These are phyloP conservation scores for Plagodis pulveraria DNA, from an alignment of 2,888 invertebrate genomes.

Conservation along the genomic window DNA sequence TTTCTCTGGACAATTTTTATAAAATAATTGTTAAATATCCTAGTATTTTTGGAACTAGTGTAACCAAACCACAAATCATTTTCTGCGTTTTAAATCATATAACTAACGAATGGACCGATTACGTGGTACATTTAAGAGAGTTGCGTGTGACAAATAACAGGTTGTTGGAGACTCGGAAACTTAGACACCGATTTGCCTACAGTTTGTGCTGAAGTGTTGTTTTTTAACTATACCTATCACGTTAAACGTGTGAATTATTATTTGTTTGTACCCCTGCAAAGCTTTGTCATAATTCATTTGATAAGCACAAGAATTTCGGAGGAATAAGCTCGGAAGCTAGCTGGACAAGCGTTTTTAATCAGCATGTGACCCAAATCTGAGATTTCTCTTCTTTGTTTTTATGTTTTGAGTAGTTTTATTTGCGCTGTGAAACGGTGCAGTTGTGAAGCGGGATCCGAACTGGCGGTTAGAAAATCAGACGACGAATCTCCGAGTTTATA, in stretches of 20 bases:
- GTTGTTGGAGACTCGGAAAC: conserved; percentile 71
- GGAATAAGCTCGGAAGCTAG: conserved; percentile 46
- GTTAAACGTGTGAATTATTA: conserved; percentile 42
- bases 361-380: conserved; percentile 84
- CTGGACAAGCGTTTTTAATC: conserved; percentile 70
- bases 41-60: conserved; percentile 43
- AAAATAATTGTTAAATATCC: conserved; percentile 52
- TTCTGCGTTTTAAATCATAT: conserved; percentile 49
- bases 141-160: conserved; percentile 82
- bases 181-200: conserved; percentile 76
- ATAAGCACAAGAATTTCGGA: conserved; percentile 37
- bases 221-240: conserved; percentile 53
- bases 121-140: conserved; percentile 68
- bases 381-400: conserved; percentile 81
- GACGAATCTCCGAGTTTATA: conserved; percentile 48
- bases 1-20: conserved; percentile 68
- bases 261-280: conserved; percentile 15
- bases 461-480: conserved; percentile 16
- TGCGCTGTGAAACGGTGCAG: conserved; percentile 16
- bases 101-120: conserved; percentile 60
- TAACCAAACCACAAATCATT: conserved; percentile 51
- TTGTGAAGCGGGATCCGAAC: conserved; percentile 15
- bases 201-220: conserved; percentile 70
- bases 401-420: conserved; percentile 30
- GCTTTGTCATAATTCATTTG: conserved; percentile 20